Percentiles rank a stretch among this genome's conserved stretches.
Conservation (phyloP, 2,888 invertebrate genomes). For the Cyclophora punctaria region DNA sequence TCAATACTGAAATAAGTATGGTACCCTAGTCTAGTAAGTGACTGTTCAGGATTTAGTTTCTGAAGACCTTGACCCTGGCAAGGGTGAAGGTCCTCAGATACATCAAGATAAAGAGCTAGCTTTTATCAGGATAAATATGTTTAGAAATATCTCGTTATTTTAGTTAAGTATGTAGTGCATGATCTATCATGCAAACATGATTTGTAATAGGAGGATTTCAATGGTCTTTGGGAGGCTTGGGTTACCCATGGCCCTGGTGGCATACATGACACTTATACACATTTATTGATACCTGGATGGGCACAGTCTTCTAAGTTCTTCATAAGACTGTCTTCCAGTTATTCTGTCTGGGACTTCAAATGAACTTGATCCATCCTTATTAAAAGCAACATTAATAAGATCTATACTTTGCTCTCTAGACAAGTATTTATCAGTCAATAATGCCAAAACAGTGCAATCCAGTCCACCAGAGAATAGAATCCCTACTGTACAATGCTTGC, state of each 20-base stretch:
- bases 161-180: too few relatives aligned
- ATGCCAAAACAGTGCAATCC: conserved; percentile 94
- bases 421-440: conserved; percentile 83
- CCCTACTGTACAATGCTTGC: conserved; percentile 81
- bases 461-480: conserved; percentile 97
- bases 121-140: too few relatives aligned
- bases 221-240: too few relatives aligned
- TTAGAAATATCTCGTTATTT: too few relatives aligned
- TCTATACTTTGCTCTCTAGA: conserved; percentile 83
- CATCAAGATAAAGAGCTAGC: too few relatives aligned
- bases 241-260: too few relatives aligned
- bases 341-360: conserved; percentile 89
- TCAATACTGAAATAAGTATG: background rate
- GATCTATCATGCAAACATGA: too few relatives aligned
- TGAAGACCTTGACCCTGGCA: too few relatives aligned
- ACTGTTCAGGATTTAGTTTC: too few relatives aligned
- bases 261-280: background rate
- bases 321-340: conserved; percentile 82
- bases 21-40: too few relatives aligned
- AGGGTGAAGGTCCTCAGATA: too few relatives aligned
- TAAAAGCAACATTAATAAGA: conserved; percentile 96
- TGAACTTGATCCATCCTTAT: conserved; percentile 51
- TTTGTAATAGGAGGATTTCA: too few relatives aligned
- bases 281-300: conserved; percentile 65
- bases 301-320: conserved; percentile 80